Base-by-base conservation (phyloP, 2,113 vertebrate genomes). In the Onychostruthus taczanowskii region DNA sequence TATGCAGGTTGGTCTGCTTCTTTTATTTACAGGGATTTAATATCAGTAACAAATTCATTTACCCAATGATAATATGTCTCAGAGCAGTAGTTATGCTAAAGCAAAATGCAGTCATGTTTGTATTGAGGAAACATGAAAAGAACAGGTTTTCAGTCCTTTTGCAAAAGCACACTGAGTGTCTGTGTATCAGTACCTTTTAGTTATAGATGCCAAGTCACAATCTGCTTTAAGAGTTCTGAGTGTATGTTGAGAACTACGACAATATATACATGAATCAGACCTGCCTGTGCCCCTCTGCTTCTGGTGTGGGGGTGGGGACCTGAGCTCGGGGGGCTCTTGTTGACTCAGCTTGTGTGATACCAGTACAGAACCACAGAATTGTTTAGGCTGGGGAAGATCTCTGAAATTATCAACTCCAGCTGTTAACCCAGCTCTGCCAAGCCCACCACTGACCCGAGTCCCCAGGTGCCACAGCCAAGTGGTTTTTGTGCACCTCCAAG, bases 121-220 rank as follows among this genome's bases (percentile, higher is more conserved):
- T 93, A 63, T 47, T 79, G 76, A 84, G 93, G 80, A 95, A 94
- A 91, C 74, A 94, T 95, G 97, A 97, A 96, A 98, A 98, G 95
- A 97, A 97, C 96, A 96, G 93, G 95, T 97, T 97, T 98, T 98
- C 95, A 95, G 93, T 92, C 92, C 93, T 97, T 94, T 95, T 97
- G 97, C 95, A 92, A 93, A 94, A 97, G 87, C 93, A 94, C 94
- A 90, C 87, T 79, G 79, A 97, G 91, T 95, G 96, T 93, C 88
- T 95, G 75, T 96, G 95, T 98, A 96, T 97, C 5, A 7, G 47
- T 97, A 88, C 95, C 76, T 95, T 95, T 95, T 97, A 96, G 95
- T 97, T 96, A 72, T 92, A 97, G 93, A 72, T 87, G 96, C 92
- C 89, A 94, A 97, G 73, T 97, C 81, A 97, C 97, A 90, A 90